These are phyloP conservation scores for Zosterops hypoxanthus DNA, from an alignment of 2,113 vertebrate genomes.

Conservation along the genomic window DNA sequence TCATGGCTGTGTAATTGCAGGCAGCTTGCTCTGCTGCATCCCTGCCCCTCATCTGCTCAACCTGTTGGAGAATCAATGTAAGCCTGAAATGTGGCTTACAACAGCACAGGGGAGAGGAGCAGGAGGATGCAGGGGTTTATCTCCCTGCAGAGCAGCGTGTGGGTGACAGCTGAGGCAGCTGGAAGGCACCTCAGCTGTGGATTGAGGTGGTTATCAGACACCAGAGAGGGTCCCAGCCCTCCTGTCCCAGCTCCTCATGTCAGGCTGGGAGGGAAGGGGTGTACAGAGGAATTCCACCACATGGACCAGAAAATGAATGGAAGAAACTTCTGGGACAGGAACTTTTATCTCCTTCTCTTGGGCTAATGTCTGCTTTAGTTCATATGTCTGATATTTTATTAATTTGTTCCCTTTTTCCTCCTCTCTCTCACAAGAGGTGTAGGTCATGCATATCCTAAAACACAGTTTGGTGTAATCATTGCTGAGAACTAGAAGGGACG, in stretches of 20 bases:
- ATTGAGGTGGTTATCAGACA: background rate
- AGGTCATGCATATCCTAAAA: background rate
- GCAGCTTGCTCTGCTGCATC: background rate
- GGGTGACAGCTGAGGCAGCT: constrained; percentile 23
- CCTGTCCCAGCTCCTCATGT: background rate
- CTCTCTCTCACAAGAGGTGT: too few species aligned
- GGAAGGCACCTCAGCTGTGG: background rate
- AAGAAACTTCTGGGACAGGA: background rate
- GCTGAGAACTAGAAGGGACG: background rate
- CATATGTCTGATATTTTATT: background rate
- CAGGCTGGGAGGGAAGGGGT: background rate
- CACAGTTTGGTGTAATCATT: background rate
- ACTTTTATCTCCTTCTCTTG: background rate
- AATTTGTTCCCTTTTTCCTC: background rate
- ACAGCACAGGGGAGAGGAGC: background rate
- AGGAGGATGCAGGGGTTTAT: background rate
- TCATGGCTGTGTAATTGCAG: background rate
- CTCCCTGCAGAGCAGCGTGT: background rate
- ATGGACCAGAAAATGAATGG: background rate
- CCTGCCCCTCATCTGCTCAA: background rate
- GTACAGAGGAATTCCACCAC: background rate
- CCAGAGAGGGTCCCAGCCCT: background rate
- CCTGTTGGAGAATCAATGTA: background rate
- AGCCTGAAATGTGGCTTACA: background rate
- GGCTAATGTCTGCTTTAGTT: background rate